phyloP scores from a whole-genome alignment of 2,113 vertebrate species.

The Girardinichthys multiradiatus region DNA sequence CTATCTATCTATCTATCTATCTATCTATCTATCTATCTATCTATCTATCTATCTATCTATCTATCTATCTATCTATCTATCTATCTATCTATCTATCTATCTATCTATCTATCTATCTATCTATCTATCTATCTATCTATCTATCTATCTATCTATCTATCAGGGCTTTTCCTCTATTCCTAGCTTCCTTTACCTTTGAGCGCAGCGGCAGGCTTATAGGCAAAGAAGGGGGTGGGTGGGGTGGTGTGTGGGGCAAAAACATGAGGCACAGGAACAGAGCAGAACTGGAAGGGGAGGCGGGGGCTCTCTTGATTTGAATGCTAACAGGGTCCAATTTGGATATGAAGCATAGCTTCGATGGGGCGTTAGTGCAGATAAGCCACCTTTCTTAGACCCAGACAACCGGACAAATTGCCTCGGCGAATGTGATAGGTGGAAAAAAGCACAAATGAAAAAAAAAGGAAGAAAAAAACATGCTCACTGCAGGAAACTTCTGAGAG shows the following conservation, averaged over 20 bases:
- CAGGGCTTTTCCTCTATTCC: conserved; percentile 16
- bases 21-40: too few relatives aligned
- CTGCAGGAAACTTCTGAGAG: conserved; percentile 44
- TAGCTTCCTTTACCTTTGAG: conserved; percentile 5
- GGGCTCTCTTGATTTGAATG: conserved; percentile 67
- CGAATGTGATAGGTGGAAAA: conserved; percentile 74
- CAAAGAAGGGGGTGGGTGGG: conserved; percentile 11
- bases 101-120: too few relatives aligned
- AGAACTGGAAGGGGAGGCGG: conserved; percentile 28
- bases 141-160: too few relatives aligned
- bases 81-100: too few relatives aligned
- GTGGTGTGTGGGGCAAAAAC: background rate
- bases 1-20: too few relatives aligned
- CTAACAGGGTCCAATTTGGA: conserved; percentile 59
- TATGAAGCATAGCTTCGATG: conserved; percentile 39
- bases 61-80: too few relatives aligned
- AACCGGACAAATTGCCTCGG: conserved; percentile 73
- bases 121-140: too few relatives aligned
- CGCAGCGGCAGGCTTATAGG: conserved; percentile 40
- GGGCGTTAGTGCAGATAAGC: conserved; percentile 72
- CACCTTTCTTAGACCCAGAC: conserved; percentile 67
- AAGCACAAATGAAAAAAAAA: conserved; percentile 36
- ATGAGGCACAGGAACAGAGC: conserved; percentile 30
- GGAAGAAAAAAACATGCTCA: conserved; percentile 4
- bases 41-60: too few relatives aligned